Base-by-base conservation (phyloP, 2,113 vertebrate genomes). In the Sylvilagus bachmani region DNA sequence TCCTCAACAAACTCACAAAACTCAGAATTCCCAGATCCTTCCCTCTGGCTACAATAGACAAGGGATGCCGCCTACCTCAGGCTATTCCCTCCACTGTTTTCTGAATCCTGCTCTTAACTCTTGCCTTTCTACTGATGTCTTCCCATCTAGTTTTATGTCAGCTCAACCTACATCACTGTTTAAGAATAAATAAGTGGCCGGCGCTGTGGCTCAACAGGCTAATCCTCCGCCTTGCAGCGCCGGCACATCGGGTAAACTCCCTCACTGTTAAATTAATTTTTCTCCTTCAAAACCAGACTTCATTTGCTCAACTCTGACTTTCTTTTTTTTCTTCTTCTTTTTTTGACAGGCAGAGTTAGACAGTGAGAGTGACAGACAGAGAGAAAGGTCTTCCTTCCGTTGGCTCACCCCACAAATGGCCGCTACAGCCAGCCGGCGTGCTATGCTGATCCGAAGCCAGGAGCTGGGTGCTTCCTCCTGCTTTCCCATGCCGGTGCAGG, bases 251-350 rank as follows among this genome's bases (percentile, higher is more conserved):
- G n/a, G n/a, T 61, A 84, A 55, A 11, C 67, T 81, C n/a, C 62
- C 36, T 64, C 12, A 58, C 16, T 22, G 8, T 92, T 61, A 55
- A 64, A 22, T 80, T 84, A 33, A 24, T 86, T 86, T 85, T 85
- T 67, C 55, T 89, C 83, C 55, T 84, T 87, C 77, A 90, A 88
- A 90, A 53, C 8, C 61, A 94, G 74, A 44, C 55, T 90, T 83
- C 49, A 67, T 89, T 93, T 93, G 83, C 53, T 93, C 69, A 85
- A n/a, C 14, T 92, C 90, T 94, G 86, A 96, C 86, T 94, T 92
- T 88, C 2, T 33, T 55, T 44, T 69, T 44, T 1, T 44, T 44
- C 44, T 44, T 44, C 44, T 44, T 44, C 44, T 44, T 44, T 44
- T 44, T 44, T 44, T 44, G 44, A 44, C 44, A 44, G 44, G 44